Percentiles rank a stretch among this genome's conserved stretches.
Evolutionary conservation across 2,113 vertebrate genomes (phyloP).

Genomic region (Smithornis capensis): DNA sequence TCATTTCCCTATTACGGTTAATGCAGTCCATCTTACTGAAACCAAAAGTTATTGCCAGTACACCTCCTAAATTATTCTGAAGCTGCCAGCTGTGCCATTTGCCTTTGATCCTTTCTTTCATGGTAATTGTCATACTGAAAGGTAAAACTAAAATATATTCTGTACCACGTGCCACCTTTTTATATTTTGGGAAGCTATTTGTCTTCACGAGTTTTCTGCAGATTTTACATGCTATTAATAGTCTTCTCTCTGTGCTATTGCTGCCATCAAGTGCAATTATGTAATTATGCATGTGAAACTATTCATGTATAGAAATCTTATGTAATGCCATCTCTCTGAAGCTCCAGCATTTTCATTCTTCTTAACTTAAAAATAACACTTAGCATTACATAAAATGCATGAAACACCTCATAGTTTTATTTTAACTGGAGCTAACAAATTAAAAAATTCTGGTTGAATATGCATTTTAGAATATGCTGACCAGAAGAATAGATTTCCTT

Average conservation of each 20-base stretch:
- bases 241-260: conserved; percentile 52
- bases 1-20: conserved; percentile 45
- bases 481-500: neutral
- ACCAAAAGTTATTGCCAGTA: conserved; percentile 35
- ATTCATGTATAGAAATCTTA: conserved; percentile 20
- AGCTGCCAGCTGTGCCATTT: conserved; percentile 53
- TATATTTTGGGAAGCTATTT: neutral
- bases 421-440: conserved; percentile 4
- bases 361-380: conserved; percentile 3
- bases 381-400: neutral
- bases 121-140: conserved; percentile 52
- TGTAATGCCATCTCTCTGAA: conserved; percentile 14
- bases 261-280: conserved; percentile 72
- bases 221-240: conserved; percentile 36
- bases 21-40: conserved; percentile 54
- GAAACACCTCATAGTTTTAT: neutral
- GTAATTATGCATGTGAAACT: conserved; percentile 52
- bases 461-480: conserved; percentile 4
- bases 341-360: neutral
- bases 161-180: conserved; percentile 21
- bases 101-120: conserved; percentile 57
- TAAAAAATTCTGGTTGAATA: neutral
- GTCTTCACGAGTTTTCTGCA: neutral
- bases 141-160: conserved; percentile 51
- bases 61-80: conserved; percentile 62